Base-by-base conservation (phyloP, 2,888 invertebrate species). In the Andrena fulva region DNA sequence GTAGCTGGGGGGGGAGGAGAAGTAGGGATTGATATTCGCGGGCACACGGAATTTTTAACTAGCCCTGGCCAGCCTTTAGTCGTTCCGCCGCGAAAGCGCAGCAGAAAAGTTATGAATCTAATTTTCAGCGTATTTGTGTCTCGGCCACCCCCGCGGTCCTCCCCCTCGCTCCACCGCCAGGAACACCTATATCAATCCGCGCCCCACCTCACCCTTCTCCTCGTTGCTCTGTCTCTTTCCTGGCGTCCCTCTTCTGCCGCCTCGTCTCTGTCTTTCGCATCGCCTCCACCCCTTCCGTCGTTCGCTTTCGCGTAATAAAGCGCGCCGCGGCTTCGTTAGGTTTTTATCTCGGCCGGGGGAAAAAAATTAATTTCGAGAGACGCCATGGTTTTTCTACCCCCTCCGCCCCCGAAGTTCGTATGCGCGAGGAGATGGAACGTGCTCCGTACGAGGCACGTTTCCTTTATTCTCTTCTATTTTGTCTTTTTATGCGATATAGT, bases 61-160 rank as follows among this genome's bases (percentile, higher is more conserved):
- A 92, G 91, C 92, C 87, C 79, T 80, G 80, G 71, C 80, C 85
- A 86, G 90, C 89, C 90, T 91, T 91, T 89, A 87, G 89, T 88
- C 89, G 89, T 89, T 88, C 81, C 87, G 80, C 89, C 85, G 88
- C 90, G 88, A 90, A 90, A 92, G 91, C 91, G 91, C 90, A 91
- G 90, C 91, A 91, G 91, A 92, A 92, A 93, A 93, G 93, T 93
- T 93, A 93, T 92, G 92, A 93, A 93, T 93, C 93, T 92, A 93
- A 93, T 93, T 93, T 93, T 91, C 93, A 89, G 88, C 91, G 91
- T 91, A 91, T 92, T 91, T 91, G 91, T 91, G 91, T 90, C 90
- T 89, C 87, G 83, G 79, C 82, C 80, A 76, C 77, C 77, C 73
- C 72, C 54, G 74, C 60, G 56, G 27, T 3, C 70, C 54, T 62